These are phyloP conservation scores for Fratercula arctica DNA, from an alignment of 2,797 vertebrate genomes.

Conservation along the genomic window DNA sequence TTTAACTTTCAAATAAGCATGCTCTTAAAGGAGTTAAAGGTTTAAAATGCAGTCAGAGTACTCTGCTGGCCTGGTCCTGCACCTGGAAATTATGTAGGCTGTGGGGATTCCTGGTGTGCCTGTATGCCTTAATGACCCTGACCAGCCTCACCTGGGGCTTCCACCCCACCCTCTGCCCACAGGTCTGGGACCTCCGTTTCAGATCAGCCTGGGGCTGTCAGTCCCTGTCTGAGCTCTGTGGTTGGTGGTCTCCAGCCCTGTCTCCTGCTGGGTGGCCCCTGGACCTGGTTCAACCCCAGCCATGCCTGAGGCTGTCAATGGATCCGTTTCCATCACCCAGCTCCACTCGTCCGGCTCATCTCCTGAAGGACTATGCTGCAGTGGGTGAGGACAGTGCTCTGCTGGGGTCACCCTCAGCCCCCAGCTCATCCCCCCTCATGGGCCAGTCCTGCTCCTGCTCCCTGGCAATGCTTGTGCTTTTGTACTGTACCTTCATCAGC, in stretches of 20 bases:
- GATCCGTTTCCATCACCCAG: background rate
- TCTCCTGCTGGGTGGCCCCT: background rate
- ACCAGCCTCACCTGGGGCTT: background rate
- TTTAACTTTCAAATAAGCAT: background rate
- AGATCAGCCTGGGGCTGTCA: too few relatives aligned
- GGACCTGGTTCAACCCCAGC: fast-evolving
- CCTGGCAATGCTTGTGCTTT: too few relatives aligned
- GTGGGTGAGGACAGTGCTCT: background rate
- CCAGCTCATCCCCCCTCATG: fast-evolving
- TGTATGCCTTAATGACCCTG: background rate
- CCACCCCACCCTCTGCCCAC: too few relatives aligned
- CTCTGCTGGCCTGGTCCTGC: background rate
- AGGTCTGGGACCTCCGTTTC: background rate
- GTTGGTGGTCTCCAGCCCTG: background rate
- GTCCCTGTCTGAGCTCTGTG: background rate
- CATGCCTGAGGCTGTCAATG: background rate
- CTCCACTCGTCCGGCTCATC: fast-evolving
- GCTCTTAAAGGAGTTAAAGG: background rate
- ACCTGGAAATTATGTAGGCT: background rate
- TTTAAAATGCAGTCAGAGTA: background rate
- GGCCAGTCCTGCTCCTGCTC: background rate
- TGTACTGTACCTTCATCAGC: background rate
- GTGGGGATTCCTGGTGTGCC: too few relatives aligned
- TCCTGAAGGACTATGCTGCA: too few relatives aligned
- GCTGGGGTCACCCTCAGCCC: background rate